Evolutionary conservation across 2,888 invertebrate species (phyloP).

Genomic region (Parochlus steinenii): DNA sequence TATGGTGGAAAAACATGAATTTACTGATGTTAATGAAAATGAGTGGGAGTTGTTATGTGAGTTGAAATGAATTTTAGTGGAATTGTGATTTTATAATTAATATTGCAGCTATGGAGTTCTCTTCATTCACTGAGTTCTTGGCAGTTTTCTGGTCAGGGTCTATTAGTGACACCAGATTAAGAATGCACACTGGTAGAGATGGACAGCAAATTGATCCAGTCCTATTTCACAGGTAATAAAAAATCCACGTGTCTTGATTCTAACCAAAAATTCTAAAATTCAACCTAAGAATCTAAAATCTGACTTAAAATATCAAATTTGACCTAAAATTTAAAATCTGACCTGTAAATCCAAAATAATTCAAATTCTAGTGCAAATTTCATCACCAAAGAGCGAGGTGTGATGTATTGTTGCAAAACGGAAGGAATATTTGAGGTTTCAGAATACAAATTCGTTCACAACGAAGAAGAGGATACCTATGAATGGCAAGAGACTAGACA

Average conservation of each 20-base stretch:
- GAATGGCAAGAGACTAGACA: constrained; percentile 44
- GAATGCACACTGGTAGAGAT: constrained; percentile 41
- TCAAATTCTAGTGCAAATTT: constrained; percentile 45
- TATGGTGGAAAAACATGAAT: constrained; percentile 34
- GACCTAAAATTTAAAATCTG: constrained; percentile 6
- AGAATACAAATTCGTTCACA: constrained; percentile 23
- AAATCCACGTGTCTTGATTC: no score
- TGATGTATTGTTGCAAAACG: constrained; percentile 52
- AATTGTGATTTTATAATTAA: neutral
- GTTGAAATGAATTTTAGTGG: neutral
- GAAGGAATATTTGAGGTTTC: constrained; percentile 35
- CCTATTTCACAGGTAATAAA: constrained; percentile 21
- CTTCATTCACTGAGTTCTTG: constrained; percentile 47
- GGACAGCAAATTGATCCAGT: constrained; percentile 18
- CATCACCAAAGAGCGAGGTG: constrained; percentile 46
- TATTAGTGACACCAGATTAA: constrained; percentile 55
- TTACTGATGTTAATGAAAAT: constrained; percentile 26
- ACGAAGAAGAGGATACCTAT: constrained; percentile 18
- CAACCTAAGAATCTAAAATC: no score
- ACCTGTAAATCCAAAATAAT: no score
- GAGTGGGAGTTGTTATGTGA: constrained; percentile 46
- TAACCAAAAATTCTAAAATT: no score
- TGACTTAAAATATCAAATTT: no score
- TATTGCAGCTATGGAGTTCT: constrained; percentile 49
- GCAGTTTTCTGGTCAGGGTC: constrained; percentile 69